These are phyloP conservation scores for Pararge aegeria DNA, from an alignment of 1,140 invertebrate species.

Conservation along the genomic window DNA sequence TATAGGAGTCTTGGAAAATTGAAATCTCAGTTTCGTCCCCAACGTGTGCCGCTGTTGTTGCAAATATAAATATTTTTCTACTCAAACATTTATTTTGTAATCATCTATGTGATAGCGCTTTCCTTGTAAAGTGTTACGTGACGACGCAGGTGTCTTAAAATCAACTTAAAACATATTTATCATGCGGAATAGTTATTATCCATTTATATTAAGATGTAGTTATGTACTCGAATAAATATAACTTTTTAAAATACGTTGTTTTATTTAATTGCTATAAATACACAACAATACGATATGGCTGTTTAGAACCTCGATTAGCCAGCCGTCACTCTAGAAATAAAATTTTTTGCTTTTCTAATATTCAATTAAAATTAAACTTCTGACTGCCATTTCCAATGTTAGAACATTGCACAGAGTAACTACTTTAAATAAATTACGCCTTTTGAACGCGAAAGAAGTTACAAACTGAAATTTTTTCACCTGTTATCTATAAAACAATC, in stretches of 20 bases:
- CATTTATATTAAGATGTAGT: constrained; percentile 79
- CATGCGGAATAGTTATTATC: constrained; percentile 75
- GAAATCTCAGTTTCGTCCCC: constrained; percentile 51
- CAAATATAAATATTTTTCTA: constrained; percentile 68
- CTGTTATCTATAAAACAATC: too few relatives aligned
- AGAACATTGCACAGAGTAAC: too few relatives aligned
- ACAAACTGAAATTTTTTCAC: too few relatives aligned
- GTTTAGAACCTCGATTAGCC: too few relatives aligned
- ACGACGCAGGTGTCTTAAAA: constrained; percentile 70
- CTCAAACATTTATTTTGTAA: constrained; percentile 49
- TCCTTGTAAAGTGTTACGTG: constrained; percentile 54
- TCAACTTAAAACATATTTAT: constrained; percentile 76
- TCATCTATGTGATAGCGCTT: constrained; percentile 69
- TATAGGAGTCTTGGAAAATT: constrained; percentile 36
- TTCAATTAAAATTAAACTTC: too few relatives aligned
- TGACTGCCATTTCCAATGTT: too few relatives aligned
- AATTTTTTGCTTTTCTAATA: too few relatives aligned
- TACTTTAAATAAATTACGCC: too few relatives aligned
- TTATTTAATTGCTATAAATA: constrained; percentile 19
- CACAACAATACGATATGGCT: too few relatives aligned
- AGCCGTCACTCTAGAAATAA: too few relatives aligned
- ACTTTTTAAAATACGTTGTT: constrained; percentile 68
- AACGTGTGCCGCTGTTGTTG: constrained; percentile 54
- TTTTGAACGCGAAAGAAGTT: too few relatives aligned
- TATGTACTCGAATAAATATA: constrained; percentile 81